phyloP scores from a whole-genome alignment of 1,140 invertebrate genomes.

The Psix sp. region DNA sequence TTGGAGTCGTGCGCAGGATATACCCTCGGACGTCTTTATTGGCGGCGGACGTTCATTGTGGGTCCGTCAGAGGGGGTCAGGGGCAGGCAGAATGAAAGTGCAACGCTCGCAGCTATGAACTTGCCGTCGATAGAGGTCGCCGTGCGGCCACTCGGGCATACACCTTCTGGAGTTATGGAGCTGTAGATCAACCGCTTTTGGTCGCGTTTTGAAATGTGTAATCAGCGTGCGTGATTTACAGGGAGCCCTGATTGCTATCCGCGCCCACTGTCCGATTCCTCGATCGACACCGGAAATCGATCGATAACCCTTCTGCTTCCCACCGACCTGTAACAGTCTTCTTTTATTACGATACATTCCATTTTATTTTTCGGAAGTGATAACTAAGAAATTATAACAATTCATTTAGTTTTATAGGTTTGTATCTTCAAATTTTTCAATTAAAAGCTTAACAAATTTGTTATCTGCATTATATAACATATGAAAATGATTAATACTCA shows the following conservation, averaged over 20 bases:
- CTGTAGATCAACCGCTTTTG: constrained; percentile 71
- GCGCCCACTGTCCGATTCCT: constrained; percentile 49
- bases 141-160: constrained; percentile 32
- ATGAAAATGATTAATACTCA: too few relatives aligned
- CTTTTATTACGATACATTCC: constrained; percentile 11
- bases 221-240: constrained; percentile 72
- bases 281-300: constrained; percentile 61
- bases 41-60: constrained; percentile 26
- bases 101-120: constrained; percentile 39
- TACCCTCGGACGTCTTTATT: constrained; percentile 57
- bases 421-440: too few relatives aligned
- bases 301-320: constrained; percentile 45
- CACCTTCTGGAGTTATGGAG: constrained; percentile 67
- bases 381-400: too few relatives aligned
- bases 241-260: constrained; percentile 67
- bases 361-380: too few relatives aligned
- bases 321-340: constrained; percentile 13
- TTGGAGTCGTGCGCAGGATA: constrained; percentile 39
- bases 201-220: constrained; percentile 74
- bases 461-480: too few relatives aligned
- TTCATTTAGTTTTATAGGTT: too few relatives aligned
- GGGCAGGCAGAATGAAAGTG: constrained; percentile 37
- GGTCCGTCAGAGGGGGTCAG: background rate
- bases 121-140: constrained; percentile 44
- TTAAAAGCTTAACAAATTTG: too few relatives aligned